A percentile compares a stretch with the other conserved stretches of the same genome.
Evolutionary conservation across 1,140 invertebrate species (phyloP).

Genomic region (Drosophila persimilis): DNA sequence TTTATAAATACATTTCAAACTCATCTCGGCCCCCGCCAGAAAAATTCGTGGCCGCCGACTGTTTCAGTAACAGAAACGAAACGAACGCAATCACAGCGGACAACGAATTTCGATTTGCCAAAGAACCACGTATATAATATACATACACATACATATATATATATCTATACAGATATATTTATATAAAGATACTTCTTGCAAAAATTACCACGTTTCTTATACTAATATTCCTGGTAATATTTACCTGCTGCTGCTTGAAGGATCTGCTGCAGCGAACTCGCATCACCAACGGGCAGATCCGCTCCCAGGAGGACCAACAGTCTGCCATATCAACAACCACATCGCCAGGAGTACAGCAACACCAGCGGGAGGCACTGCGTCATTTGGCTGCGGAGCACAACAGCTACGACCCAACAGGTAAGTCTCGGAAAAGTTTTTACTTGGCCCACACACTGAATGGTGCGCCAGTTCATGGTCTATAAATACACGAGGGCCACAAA

Average conservation of each 20-base stretch:
- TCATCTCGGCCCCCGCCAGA: slow-evolving; percentile 40
- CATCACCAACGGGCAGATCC: slow-evolving; percentile 36
- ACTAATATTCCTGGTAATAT: slow-evolving; percentile 45
- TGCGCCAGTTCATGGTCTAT: slow-evolving; percentile 76
- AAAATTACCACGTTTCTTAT: slow-evolving; percentile 58
- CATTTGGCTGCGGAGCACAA: slow-evolving; percentile 61
- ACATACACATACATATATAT: slow-evolving; percentile 12
- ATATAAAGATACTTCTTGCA: slow-evolving; percentile 34
- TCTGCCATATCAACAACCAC: slow-evolving; percentile 5
- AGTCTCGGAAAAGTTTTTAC: slow-evolving; percentile 43
- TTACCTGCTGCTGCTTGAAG: slow-evolving; percentile 61
- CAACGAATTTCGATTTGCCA: slow-evolving; percentile 18
- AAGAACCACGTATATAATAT: slow-evolving; percentile 1
- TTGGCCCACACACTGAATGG: slow-evolving; percentile 37
- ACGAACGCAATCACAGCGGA: slow-evolving; percentile 47
- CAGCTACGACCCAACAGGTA: slow-evolving; percentile 65
- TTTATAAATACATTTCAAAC: slow-evolving; percentile 73
- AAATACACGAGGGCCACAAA: slow-evolving; percentile 57
- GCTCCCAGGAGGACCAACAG: slow-evolving; percentile 29
- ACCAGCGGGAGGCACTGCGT: slow-evolving; percentile 48
- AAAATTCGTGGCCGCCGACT: slow-evolving; percentile 20
- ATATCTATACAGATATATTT: slow-evolving; percentile 16
- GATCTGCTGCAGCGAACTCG: slow-evolving; percentile 60
- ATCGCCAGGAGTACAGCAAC: slow-evolving; percentile 24
- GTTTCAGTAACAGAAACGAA: slow-evolving; percentile 60